These are phyloP conservation scores for Parasteatoda tepidariorum DNA, from an alignment of 1,140 invertebrate genomes.

Conservation along the genomic window DNA sequence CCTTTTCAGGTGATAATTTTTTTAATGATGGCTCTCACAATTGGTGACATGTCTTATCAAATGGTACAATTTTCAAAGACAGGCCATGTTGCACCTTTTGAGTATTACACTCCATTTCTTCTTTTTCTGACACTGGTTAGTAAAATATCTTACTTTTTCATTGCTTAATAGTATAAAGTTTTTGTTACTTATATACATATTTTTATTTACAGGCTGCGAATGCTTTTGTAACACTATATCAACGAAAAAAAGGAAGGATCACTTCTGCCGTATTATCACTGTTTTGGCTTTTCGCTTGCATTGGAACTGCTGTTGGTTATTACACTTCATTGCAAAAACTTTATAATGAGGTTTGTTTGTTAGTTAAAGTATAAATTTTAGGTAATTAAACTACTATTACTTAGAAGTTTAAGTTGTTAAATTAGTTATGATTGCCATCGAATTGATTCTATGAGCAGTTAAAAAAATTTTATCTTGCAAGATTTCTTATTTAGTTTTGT, in stretches of 20 bases:
- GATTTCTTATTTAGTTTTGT: too few species aligned
- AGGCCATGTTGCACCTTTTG: slow-evolving; percentile 31
- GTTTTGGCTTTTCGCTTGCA: slow-evolving; percentile 83
- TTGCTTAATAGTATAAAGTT: too few species aligned
- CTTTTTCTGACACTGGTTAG: slow-evolving; percentile 41
- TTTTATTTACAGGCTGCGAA: slow-evolving; percentile 30
- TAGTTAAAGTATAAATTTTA: too few species aligned
- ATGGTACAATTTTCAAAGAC: neutral
- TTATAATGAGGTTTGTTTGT: too few species aligned
- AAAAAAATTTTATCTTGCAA: too few species aligned
- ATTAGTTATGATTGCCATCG: too few species aligned
- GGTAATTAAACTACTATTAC: too few species aligned
- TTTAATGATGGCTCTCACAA: slow-evolving; percentile 76
- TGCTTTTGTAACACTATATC: neutral
- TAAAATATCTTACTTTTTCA: neutral
- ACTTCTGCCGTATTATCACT: slow-evolving; percentile 88
- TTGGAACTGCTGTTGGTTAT: slow-evolving; percentile 80
- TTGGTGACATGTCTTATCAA: slow-evolving; percentile 79
- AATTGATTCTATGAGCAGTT: too few species aligned
- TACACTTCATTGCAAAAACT: slow-evolving; percentile 65
- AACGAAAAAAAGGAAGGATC: slow-evolving; percentile 74
- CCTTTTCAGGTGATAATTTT: slow-evolving; percentile 64
- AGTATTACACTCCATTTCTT: slow-evolving; percentile 50
- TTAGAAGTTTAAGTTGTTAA: too few species aligned
- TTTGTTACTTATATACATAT: too few species aligned